A percentile compares a stretch with the other conserved stretches of the same genome.
Conservation (phyloP, 2,888 invertebrate genomes). For the Drosophila neotestacea region DNA sequence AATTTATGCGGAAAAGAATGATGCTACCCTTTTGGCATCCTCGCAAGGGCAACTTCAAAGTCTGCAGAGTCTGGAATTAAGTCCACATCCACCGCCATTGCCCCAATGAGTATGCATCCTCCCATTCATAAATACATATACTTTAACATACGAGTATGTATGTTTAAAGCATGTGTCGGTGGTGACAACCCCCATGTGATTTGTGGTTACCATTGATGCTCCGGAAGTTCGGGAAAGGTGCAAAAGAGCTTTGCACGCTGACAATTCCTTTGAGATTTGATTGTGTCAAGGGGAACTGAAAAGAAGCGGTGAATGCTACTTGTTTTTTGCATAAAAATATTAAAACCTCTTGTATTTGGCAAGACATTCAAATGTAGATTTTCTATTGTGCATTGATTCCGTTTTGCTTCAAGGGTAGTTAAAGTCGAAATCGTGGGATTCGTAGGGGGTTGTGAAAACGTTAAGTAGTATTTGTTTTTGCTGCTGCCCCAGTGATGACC, state of each 20-base stretch:
- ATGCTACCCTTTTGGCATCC: constrained; percentile 44
- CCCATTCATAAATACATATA: constrained; percentile 9
- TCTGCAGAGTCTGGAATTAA: constrained; percentile 45
- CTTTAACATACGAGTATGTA: neutral
- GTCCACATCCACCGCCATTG: constrained; percentile 15
- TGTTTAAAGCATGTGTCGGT: constrained; percentile 51
- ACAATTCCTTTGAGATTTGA: constrained; percentile 72
- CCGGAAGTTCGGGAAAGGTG: constrained; percentile 55
- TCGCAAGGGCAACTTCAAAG: constrained; percentile 61
- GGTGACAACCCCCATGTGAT: constrained; percentile 57
- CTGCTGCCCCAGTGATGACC: constrained; percentile 44
- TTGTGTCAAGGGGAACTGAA: constrained; percentile 32
- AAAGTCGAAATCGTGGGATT: neutral
- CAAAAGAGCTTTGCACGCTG: constrained; percentile 60
- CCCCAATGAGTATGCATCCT: constrained; percentile 48
- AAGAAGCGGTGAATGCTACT: constrained; percentile 8
- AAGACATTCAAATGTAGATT: constrained; percentile 68
- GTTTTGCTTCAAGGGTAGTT: constrained; percentile 28
- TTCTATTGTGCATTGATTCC: constrained; percentile 49
- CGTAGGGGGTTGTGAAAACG: constrained; percentile 14
- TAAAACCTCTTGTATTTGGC: constrained; percentile 37
- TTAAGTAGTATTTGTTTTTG: constrained; percentile 36
- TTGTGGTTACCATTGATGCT: constrained; percentile 59
- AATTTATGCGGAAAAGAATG: constrained; percentile 65
- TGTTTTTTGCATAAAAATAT: constrained; percentile 50